Evolutionary conservation across 2,888 invertebrate species (phyloP).

Genomic region (Dastarcus helophoroides): DNA sequence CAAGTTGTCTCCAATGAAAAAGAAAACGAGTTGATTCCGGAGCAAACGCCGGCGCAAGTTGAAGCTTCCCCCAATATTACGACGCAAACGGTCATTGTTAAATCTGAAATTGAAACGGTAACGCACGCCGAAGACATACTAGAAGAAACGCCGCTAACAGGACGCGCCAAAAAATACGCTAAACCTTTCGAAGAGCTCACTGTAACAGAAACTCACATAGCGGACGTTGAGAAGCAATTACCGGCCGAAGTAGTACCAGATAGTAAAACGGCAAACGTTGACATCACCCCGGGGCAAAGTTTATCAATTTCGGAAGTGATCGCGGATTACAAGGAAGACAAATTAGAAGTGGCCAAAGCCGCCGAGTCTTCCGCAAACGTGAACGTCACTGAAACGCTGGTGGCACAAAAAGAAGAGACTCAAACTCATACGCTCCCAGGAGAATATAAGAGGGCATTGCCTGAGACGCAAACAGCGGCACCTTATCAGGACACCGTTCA

Average conservation of each 20-base stretch:
- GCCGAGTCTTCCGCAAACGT: constrained; percentile 41
- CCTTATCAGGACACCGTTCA: constrained; percentile 37
- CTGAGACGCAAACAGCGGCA: constrained; percentile 35
- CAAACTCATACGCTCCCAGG: constrained; percentile 37
- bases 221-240: constrained; percentile 43
- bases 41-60: constrained; percentile 31
- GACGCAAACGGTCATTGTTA: constrained; percentile 38
- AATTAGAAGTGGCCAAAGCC: constrained; percentile 33
- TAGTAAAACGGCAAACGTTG: constrained; percentile 42
- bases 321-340: constrained; percentile 42
- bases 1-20: constrained; percentile 37
- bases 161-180: constrained; percentile 40
- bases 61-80: constrained; percentile 36
- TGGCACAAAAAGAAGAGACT: constrained; percentile 40
- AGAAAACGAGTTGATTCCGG: constrained; percentile 34
- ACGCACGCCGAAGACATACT: constrained; percentile 37
- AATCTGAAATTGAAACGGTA: constrained; percentile 38
- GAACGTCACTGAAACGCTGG: constrained; percentile 41
- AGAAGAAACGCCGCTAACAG: constrained; percentile 34
- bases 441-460: constrained; percentile 35
- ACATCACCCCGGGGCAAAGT: constrained; percentile 46
- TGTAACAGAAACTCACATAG: constrained; percentile 41
- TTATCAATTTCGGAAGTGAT: constrained; percentile 49
- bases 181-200: constrained; percentile 42
- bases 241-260: constrained; percentile 42